Evolutionary conservation across 2,888 invertebrate species (phyloP).

Genomic region (Sminthurides aquaticus): DNA sequence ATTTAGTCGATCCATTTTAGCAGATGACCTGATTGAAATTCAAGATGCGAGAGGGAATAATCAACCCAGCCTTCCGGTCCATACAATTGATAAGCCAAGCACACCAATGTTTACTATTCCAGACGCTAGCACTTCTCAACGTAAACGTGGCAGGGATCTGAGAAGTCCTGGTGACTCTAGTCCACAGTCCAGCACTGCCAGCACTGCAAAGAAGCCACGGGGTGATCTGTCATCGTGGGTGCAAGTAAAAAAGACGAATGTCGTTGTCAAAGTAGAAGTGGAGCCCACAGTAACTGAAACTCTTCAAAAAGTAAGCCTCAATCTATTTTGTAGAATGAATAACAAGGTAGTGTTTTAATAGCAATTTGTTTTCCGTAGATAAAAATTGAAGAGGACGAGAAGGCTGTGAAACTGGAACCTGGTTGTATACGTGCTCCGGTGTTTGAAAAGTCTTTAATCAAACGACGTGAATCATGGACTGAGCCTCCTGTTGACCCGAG

Average conservation of each 20-base stretch:
- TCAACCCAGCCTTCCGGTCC: neutral
- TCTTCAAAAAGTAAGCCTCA: neutral
- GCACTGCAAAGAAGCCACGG: neutral
- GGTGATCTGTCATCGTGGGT: neutral
- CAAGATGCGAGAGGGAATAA: too few relatives aligned
- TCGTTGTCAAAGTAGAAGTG: neutral
- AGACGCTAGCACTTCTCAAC: too few relatives aligned
- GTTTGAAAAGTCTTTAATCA: neutral
- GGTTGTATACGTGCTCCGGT: neutral
- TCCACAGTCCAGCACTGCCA: neutral
- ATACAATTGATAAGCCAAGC: neutral
- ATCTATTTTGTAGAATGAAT: neutral
- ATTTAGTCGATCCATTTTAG: too few relatives aligned
- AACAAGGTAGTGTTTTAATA: neutral
- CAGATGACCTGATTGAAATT: too few relatives aligned
- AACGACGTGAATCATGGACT: neutral
- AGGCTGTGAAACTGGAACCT: neutral
- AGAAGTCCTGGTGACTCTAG: neutral
- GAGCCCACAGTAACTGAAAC: neutral
- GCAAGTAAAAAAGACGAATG: neutral
- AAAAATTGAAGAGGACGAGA: neutral
- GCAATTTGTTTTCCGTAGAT: neutral
- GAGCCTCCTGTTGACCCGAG: neutral
- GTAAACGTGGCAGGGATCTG: neutral
- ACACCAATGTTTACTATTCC: neutral